A percentile compares a stretch with the other conserved stretches of the same genome.
Evolutionary conservation across 1,140 invertebrate genomes (phyloP).

Genomic region (Drosophila mayri): DNA sequence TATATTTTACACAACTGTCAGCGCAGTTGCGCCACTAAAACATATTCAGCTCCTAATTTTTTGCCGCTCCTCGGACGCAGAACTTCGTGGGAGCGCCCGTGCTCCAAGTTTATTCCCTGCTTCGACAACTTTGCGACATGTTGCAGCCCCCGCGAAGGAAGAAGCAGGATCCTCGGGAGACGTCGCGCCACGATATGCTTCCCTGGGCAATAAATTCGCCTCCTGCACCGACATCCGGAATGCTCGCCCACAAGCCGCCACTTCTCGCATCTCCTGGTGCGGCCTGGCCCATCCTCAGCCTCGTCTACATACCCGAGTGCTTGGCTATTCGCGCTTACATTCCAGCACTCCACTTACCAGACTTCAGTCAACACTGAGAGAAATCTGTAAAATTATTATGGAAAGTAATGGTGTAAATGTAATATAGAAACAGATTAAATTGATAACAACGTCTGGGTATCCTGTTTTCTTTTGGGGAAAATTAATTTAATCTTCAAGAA

Average conservation of each 20-base stretch:
- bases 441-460: no score
- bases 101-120: slow-evolving; percentile 48
- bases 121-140: slow-evolving; percentile 81
- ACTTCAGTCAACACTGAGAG: slow-evolving; percentile 9
- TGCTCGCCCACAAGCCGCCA: slow-evolving; percentile 20
- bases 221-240: slow-evolving; percentile 31
- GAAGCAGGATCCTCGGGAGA: slow-evolving; percentile 42
- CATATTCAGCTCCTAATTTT: slow-evolving; percentile 73
- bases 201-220: slow-evolving; percentile 79
- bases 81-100: slow-evolving; percentile 57
- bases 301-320: slow-evolving; percentile 14
- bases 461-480: neutral
- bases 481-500: neutral
- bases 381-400: neutral
- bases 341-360: slow-evolving; percentile 22
- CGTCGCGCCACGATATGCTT: slow-evolving; percentile 69
- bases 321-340: slow-evolving; percentile 25
- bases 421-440: neutral
- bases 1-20: slow-evolving; percentile 82
- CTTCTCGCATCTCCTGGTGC: slow-evolving; percentile 4
- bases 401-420: neutral
- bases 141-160: slow-evolving; percentile 57
- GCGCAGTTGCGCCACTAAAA: slow-evolving; percentile 75
- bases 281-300: neutral
- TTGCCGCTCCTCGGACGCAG: slow-evolving; percentile 44